phyloP scores from a whole-genome alignment of 1,140 invertebrate genomes.

The Diorhabda sublineata region DNA sequence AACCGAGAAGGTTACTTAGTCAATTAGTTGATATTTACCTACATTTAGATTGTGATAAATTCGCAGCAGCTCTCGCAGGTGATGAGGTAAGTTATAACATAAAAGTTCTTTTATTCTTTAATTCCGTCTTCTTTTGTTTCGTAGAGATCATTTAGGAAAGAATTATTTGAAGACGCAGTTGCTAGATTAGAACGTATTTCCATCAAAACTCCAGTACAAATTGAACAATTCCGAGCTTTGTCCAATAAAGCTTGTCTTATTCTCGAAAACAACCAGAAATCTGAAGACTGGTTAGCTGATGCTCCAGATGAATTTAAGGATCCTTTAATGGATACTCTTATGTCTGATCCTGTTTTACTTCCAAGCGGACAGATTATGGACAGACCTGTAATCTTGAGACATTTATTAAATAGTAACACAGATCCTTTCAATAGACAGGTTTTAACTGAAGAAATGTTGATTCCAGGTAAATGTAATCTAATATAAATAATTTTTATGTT shows the following conservation, averaged over 20 bases:
- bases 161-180: conserved; percentile 88
- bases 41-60: conserved; percentile 88
- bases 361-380: conserved; percentile 96
- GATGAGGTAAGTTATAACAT: conserved; percentile 68
- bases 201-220: conserved; percentile 79
- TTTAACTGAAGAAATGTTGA: conserved; percentile 82
- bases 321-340: conserved; percentile 95
- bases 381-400: conserved; percentile 85
- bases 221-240: conserved; percentile 78
- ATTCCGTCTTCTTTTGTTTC: not conserved
- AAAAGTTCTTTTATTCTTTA: not conserved
- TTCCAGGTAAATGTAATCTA: conserved; percentile 57
- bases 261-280: conserved; percentile 74
- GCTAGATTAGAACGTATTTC: conserved; percentile 70
- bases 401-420: conserved; percentile 92
- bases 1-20: conserved; percentile 82
- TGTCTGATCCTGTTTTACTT: conserved; percentile 92
- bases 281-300: conserved; percentile 89
- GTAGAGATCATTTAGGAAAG: conserved; percentile 88
- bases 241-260: conserved; percentile 77
- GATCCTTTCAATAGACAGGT: conserved; percentile 97
- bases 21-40: conserved; percentile 96
- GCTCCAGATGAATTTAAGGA: conserved; percentile 97
- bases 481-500: not conserved
- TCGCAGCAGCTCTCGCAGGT: conserved; percentile 82